Base-by-base conservation (phyloP, 2,888 invertebrate genomes). In the Drosophila mettleri region DNA sequence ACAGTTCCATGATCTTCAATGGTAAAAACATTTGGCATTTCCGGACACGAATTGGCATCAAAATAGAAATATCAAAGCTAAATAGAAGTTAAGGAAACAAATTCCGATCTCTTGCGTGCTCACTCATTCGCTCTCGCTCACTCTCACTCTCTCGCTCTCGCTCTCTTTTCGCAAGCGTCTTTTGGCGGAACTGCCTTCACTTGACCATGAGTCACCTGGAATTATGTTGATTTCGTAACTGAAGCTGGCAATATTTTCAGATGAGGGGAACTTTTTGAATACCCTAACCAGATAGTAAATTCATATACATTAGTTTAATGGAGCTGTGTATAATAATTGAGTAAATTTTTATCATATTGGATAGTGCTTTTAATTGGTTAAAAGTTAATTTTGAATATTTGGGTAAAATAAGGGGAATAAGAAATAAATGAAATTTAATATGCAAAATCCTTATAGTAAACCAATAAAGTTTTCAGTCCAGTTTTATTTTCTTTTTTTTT, bases 1-100 rank as follows among this genome's bases (percentile, higher is more conserved):
- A 81, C 51, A 69, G 89, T 36, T 88, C 92, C 49, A 91, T 92
- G 74, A 81, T 78, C 79, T 86, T 75, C 43, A 86, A 79, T 58
- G 78, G 78, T 78, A 75, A 48, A 43, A 43, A 24, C 16, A 20
- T 51, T 36, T 49, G 78, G 74, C 18, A 73, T 75, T 75, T 75
- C 78, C 78, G 38, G 36, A 33, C 14, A 14, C 8, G 16, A 29
- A n/a, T 9, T 62, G 55, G 18, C 49, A 27, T 16, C 27, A 39
- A 34, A 31, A 62, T 55, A 62, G 39, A 54, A 33, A 31, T 22
- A 45, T 27, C 34, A 18, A 33, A 51, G 24, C 43, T 48, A 24
- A 29, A 53, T 49, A 36, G 59, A 64, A 16, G 9, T 20, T 33
- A 45, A 41, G 20, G 39, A 57, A 38, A 12, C 27, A 20, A 43